phyloP scores from a whole-genome alignment of 2,888 invertebrate genomes.

The Gerris lacustris region DNA sequence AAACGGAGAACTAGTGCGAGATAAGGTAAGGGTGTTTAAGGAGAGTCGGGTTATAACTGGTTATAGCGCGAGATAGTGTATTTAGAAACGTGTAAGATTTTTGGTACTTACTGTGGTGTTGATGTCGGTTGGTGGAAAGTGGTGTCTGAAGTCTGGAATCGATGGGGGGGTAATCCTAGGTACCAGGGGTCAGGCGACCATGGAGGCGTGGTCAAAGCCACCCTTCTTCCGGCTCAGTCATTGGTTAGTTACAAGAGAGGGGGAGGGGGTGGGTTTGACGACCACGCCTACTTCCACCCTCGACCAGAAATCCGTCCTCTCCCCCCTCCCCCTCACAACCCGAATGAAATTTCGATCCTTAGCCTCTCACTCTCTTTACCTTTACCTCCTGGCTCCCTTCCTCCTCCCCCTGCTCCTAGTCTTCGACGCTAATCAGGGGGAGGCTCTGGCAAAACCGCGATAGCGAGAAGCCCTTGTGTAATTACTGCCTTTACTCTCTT shows the following conservation, averaged over 20 bases:
- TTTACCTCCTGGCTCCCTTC: not conserved
- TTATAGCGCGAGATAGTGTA: not conserved
- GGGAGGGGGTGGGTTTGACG: conserved; percentile 11
- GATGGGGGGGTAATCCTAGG: conserved; percentile 12
- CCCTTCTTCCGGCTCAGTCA: conserved; percentile 15
- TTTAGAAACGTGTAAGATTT: conserved; percentile 12
- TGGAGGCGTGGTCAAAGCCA: conserved; percentile 22
- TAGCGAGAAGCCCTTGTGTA: no score
- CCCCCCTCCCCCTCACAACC: conserved; percentile 17
- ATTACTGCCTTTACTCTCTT: no score
- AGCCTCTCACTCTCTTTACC: not conserved
- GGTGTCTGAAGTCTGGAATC: conserved; percentile 9
- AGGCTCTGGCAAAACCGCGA: no score
- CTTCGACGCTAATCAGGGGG: no score
- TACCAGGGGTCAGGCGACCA: conserved; percentile 22
- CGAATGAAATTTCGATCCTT: conserved; percentile 26
- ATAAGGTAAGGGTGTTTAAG: no score
- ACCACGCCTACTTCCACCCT: conserved; percentile 33
- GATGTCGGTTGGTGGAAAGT: conserved; percentile 16
- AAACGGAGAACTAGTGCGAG: no score
- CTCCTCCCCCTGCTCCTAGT: not conserved
- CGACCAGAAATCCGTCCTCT: conserved; percentile 24
- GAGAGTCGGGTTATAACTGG: no score
- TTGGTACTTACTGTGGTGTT: conserved; percentile 14
- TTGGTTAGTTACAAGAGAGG: conserved; percentile 21